A percentile compares a stretch with the other conserved stretches of the same genome.
Conservation (phyloP, 2,113 vertebrate species). For the Calidris pugnax region DNA sequence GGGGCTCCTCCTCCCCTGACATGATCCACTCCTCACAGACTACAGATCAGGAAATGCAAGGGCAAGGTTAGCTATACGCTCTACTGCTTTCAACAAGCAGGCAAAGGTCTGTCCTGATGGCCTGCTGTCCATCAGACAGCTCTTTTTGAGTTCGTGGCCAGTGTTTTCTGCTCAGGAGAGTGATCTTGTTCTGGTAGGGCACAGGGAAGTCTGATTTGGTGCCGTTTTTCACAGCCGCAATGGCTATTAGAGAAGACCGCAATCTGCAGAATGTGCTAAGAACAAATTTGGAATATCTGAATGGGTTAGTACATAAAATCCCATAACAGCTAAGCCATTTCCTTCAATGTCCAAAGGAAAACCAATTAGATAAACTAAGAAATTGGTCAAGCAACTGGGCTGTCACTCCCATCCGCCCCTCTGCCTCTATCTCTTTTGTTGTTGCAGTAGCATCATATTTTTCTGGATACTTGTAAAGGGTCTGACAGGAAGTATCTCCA, state of each 20-base stretch:
- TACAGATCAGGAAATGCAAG: background rate
- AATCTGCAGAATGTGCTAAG: background rate
- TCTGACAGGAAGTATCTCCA: background rate
- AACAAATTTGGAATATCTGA: background rate
- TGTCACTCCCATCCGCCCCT: background rate
- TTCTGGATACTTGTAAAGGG: background rate
- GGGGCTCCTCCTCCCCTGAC: background rate
- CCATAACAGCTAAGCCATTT: background rate
- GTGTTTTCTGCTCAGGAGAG: background rate
- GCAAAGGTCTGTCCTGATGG: background rate
- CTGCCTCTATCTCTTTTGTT: background rate
- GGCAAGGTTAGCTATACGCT: background rate
- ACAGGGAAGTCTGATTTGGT: background rate
- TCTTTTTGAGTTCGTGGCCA: background rate
- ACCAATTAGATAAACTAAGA: background rate
- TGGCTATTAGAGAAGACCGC: background rate
- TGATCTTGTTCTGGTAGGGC: background rate
- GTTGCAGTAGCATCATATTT: background rate
- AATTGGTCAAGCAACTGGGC: background rate
- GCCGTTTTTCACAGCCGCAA: background rate
- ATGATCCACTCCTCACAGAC: background rate
- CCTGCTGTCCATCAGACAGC: background rate
- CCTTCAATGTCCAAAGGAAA: background rate
- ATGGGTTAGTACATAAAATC: background rate
- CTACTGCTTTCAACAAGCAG: background rate